Percentiles rank a stretch among this genome's conserved stretches.
phyloP scores from a whole-genome alignment of 2,888 invertebrate genomes.

The Trichopoda pennipes region DNA sequence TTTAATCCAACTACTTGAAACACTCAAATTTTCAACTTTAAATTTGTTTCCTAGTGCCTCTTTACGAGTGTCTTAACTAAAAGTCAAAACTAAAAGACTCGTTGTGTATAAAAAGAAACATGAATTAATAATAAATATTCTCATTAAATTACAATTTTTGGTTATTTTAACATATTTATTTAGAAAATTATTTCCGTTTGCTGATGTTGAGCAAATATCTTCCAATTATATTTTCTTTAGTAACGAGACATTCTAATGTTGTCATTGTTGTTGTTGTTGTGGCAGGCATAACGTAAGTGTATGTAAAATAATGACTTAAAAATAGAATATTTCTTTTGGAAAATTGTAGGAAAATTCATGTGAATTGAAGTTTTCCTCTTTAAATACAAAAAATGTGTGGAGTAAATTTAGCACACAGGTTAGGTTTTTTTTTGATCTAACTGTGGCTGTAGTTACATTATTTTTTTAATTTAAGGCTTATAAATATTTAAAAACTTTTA shows the following conservation, averaged over 20 bases:
- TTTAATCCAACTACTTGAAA: too few relatives aligned
- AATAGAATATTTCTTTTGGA: background rate
- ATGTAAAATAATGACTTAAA: slow-evolving; percentile 2
- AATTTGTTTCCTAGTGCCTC: too few relatives aligned
- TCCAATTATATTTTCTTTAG: slow-evolving; percentile 53
- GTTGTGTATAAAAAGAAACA: background rate
- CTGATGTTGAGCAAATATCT: background rate
- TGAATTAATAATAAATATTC: background rate
- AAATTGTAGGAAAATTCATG: background rate
- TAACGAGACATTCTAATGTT: slow-evolving; percentile 24
- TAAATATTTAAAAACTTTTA: background rate
- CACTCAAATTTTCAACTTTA: too few relatives aligned
- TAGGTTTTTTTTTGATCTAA: too few relatives aligned
- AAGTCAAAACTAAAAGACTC: background rate
- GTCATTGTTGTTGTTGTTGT: background rate
- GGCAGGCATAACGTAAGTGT: background rate
- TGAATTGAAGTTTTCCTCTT: background rate
- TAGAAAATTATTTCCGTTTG: slow-evolving; percentile 2
- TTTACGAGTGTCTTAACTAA: background rate
- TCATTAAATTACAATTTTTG: slow-evolving; percentile 63
- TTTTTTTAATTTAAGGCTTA: too few relatives aligned
- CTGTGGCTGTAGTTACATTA: too few relatives aligned
- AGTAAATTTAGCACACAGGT: too few relatives aligned
- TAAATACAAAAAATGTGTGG: too few relatives aligned
- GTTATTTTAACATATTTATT: slow-evolving; percentile 53